Evolutionary conservation across 2,888 invertebrate genomes (phyloP).

Genomic region (Tricholauxania praeusta): DNA sequence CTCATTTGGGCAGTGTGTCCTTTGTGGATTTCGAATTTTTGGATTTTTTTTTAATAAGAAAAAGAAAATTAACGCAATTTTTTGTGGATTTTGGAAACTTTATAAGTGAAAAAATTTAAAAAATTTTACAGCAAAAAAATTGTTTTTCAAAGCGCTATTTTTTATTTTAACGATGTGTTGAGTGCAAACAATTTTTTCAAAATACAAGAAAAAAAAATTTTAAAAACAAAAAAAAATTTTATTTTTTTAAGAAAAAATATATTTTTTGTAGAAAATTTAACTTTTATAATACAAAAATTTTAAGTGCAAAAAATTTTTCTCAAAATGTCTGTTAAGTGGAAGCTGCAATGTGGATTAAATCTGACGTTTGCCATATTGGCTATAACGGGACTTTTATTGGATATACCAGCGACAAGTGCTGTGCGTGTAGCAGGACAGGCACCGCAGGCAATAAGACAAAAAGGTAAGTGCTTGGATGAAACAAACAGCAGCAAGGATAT

Average conservation of each 20-base stretch:
- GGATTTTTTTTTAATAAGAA: too few species aligned
- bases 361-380: slow-evolving; percentile 52
- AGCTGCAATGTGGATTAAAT: slow-evolving; percentile 56
- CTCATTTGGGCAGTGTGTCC: slow-evolving; percentile 24
- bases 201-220: neutral
- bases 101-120: too few species aligned
- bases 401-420: slow-evolving; percentile 59
- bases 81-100: too few species aligned
- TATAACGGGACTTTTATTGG: slow-evolving; percentile 54
- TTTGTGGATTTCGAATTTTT: neutral
- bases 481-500: neutral
- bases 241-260: neutral
- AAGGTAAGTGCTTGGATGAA: slow-evolving; percentile 69
- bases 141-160: too few species aligned
- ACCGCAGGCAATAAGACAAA: slow-evolving; percentile 62
- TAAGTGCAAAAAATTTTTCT: slow-evolving; percentile 34
- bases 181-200: slow-evolving; percentile 10
- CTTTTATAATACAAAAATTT: slow-evolving; percentile 14
- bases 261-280: slow-evolving; percentile 19
- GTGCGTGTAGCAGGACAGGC: slow-evolving; percentile 70
- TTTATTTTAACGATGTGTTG: neutral
- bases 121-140: too few species aligned
- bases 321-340: slow-evolving; percentile 63
- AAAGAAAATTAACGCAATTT: too few species aligned
- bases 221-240: neutral